Percentiles rank a stretch among this genome's conserved stretches.
These are phyloP conservation scores for Koerneria pararmatus DNA, from an alignment of 2,888 invertebrate species.

Conservation along the genomic window DNA sequence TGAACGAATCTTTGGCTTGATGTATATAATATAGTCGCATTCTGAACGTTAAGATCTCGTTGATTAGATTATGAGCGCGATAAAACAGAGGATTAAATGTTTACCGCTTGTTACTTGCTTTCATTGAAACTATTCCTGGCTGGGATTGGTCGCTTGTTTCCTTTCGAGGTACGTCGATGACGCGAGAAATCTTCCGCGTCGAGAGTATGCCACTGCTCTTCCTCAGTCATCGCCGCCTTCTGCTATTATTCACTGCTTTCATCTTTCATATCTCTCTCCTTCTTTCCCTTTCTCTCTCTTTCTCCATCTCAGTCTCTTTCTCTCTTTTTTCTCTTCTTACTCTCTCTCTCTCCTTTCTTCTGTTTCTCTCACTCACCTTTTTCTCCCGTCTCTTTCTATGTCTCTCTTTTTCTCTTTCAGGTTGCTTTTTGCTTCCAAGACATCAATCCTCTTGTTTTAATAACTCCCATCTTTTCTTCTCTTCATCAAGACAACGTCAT, in stretches of 20 bases:
- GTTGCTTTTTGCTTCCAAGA: background rate
- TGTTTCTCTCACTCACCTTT: background rate
- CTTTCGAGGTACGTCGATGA: too few relatives aligned
- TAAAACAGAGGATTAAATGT: too few relatives aligned
- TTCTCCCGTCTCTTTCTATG: background rate
- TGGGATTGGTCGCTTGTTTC: too few relatives aligned
- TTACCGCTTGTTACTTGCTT: too few relatives aligned
- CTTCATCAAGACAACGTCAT: too few relatives aligned
- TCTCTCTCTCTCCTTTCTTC: background rate
- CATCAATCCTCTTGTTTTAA: background rate
- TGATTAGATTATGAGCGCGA: too few relatives aligned
- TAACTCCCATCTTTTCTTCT: background rate
- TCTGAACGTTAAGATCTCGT: too few relatives aligned
- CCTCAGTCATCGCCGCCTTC: background rate
- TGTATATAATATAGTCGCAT: too few relatives aligned
- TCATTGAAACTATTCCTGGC: too few relatives aligned
- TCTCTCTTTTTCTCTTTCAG: background rate
- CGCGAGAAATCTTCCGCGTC: too few relatives aligned
- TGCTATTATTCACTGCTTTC: background rate
- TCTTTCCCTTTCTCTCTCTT: background rate
- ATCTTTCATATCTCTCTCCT: background rate
- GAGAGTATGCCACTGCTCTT: too few relatives aligned
- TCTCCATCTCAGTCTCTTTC: slow-evolving; percentile 7
- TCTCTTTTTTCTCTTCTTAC: background rate
- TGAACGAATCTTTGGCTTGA: too few relatives aligned